Conservation (phyloP, 2,888 invertebrate genomes). For the Capitulum mitella region DNA sequence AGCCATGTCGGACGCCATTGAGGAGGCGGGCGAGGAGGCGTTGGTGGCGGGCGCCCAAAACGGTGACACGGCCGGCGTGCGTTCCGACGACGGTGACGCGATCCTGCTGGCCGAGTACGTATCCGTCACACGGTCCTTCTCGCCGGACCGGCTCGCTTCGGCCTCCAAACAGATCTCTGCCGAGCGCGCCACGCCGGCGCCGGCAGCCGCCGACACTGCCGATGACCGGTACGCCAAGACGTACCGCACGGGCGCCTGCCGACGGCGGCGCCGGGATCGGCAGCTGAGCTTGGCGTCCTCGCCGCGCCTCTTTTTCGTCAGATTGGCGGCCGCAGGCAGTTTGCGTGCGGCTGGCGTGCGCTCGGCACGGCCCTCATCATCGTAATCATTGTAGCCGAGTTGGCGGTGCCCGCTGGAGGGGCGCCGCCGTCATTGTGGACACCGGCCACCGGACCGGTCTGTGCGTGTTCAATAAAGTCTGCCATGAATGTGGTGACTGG, state of each 20-base stretch:
- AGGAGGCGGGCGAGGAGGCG: too few species aligned
- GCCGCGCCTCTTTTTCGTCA: too few species aligned
- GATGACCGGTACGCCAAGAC: conserved; percentile 7
- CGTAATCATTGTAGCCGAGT: not conserved
- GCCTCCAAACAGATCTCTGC: not conserved
- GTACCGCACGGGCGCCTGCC: not conserved
- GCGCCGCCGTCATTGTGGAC: too few species aligned
- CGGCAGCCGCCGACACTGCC: not conserved
- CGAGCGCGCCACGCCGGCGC: not conserved
- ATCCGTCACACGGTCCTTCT: not conserved
- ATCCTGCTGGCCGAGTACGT: not conserved
- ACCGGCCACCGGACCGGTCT: too few species aligned
- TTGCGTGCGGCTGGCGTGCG: too few species aligned
- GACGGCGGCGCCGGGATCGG: not conserved
- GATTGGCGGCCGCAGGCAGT: too few species aligned
- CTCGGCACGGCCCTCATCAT: not conserved
- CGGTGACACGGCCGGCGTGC: not conserved
- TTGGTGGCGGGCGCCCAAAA: not conserved
- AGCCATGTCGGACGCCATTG: not conserved
- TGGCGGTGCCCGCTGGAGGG: not conserved
- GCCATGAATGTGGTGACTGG: too few species aligned
- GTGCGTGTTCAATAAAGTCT: too few species aligned
- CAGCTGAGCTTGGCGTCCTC: not conserved
- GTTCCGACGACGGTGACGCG: not conserved
- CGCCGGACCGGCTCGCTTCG: not conserved